A percentile compares a stretch with the other conserved stretches of the same genome.
Evolutionary conservation across 2,113 vertebrate species (phyloP).

Genomic region (Rynchops niger): DNA sequence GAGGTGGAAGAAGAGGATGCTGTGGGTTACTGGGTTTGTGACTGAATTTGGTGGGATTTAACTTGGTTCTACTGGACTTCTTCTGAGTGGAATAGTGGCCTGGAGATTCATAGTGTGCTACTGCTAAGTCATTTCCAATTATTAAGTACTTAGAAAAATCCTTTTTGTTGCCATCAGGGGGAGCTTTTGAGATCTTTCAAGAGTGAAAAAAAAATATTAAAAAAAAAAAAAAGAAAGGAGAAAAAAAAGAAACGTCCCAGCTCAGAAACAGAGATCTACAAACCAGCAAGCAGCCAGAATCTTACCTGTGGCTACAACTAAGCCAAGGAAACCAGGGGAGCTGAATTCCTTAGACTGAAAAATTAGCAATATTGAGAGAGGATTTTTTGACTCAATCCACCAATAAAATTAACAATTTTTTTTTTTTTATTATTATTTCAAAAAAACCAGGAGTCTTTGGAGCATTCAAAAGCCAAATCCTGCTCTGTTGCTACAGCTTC

Average conservation of each 20-base stretch:
- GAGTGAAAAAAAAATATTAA: constrained; percentile 28
- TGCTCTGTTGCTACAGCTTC: constrained; percentile 71
- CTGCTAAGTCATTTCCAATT: constrained; percentile 64
- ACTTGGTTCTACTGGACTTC: background rate
- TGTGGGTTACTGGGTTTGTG: background rate
- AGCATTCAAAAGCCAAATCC: constrained; percentile 66
- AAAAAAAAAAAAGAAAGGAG: background rate
- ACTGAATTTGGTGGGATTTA: background rate
- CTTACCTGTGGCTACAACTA: constrained; percentile 86
- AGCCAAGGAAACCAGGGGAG: constrained; percentile 60
- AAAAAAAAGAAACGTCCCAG: constrained; percentile 73
- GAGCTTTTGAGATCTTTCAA: constrained; percentile 86
- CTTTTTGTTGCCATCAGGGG: constrained; percentile 92
- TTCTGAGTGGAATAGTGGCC: background rate
- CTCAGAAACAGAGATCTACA: constrained; percentile 79
- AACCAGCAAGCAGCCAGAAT: constrained; percentile 72
- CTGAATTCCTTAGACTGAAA: constrained; percentile 70
- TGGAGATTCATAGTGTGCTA: background rate
- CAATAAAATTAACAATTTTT: constrained; percentile 37
- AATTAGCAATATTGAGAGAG: constrained; percentile 57
- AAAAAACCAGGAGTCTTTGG: constrained; percentile 65
- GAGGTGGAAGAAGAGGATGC: background rate
- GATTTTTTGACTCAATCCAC: constrained; percentile 26
- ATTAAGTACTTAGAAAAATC: constrained; percentile 65
- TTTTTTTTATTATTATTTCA: background rate